phyloP scores from a whole-genome alignment of 2,113 vertebrate genomes.

The Reinhardtius hippoglossoides region DNA sequence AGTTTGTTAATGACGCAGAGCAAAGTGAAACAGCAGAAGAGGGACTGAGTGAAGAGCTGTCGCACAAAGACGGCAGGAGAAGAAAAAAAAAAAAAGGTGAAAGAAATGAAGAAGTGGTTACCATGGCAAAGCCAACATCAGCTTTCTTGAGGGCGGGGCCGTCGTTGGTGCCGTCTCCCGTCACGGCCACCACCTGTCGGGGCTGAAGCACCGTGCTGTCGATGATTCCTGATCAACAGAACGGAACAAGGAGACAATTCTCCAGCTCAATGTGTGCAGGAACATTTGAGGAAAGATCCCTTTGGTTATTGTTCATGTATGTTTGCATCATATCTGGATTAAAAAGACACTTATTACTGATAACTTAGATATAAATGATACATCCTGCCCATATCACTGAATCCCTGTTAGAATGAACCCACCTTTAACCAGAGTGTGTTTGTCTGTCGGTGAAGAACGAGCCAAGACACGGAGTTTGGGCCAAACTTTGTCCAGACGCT shows the following conservation, averaged over 20 bases:
- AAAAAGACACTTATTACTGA: too few species aligned
- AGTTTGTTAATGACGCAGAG: slow-evolving; percentile 38
- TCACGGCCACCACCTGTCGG: slow-evolving; percentile 97
- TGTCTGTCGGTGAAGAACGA: slow-evolving; percentile 95
- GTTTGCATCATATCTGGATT: too few species aligned
- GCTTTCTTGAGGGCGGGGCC: slow-evolving; percentile 98
- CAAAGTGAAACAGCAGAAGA: slow-evolving; percentile 18
- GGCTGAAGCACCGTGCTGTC: slow-evolving; percentile 93
- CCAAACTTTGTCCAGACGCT: slow-evolving; percentile 97
- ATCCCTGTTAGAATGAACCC: slow-evolving; percentile 36
- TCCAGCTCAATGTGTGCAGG: neutral
- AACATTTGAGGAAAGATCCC: neutral
- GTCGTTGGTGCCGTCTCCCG: slow-evolving; percentile 96
- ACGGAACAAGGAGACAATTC: slow-evolving; percentile 13
- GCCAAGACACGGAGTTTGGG: slow-evolving; percentile 95
- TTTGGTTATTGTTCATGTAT: too few species aligned
- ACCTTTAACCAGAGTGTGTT: slow-evolving; percentile 99
- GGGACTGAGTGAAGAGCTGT: neutral
- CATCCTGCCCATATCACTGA: neutral
- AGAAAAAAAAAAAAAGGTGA: neutral
- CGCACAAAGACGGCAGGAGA: neutral
- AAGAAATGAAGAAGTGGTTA: slow-evolving; percentile 62
- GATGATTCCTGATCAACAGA: slow-evolving; percentile 89
- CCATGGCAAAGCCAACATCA: slow-evolving; percentile 98
- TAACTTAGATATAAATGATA: neutral